Percentiles rank a stretch among this genome's conserved stretches.
These are phyloP conservation scores for Paradoxurus hermaphroditus DNA, from an alignment of 2,113 vertebrate genomes.

Conservation along the genomic window DNA sequence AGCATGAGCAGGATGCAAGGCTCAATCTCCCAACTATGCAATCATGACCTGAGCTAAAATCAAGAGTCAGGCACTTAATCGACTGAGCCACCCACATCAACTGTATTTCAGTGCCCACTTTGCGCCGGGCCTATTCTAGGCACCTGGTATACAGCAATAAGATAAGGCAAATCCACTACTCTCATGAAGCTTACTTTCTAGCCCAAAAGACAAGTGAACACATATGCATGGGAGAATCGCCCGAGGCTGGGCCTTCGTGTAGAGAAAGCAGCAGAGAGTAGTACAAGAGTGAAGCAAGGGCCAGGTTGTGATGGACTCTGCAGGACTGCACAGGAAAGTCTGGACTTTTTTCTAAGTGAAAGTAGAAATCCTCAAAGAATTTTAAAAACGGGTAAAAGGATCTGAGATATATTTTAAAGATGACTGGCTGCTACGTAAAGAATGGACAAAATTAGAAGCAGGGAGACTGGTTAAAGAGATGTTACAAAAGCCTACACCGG, in stretches of 20 bases:
- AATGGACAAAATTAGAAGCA: slow-evolving; percentile 3
- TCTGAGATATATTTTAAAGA: slow-evolving; percentile 17
- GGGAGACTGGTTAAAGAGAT: background rate
- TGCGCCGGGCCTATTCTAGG: background rate
- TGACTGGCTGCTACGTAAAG: background rate
- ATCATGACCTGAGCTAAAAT: too few relatives aligned
- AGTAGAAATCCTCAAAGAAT: background rate
- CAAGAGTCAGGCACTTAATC: too few relatives aligned
- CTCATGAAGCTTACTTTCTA: background rate
- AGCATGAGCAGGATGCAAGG: too few relatives aligned
- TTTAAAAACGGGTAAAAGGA: background rate
- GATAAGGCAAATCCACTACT: background rate
- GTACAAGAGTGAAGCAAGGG: background rate
- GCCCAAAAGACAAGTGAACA: background rate
- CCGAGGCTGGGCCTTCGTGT: background rate
- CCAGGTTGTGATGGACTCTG: background rate
- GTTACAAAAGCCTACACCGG: background rate
- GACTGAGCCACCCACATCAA: background rate
- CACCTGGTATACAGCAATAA: background rate
- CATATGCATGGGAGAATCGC: background rate
- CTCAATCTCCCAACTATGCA: too few relatives aligned
- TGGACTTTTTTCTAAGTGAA: slow-evolving; percentile 17
- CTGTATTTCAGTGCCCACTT: background rate
- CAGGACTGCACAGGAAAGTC: background rate
- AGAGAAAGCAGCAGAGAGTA: background rate